Percentiles rank a stretch among this genome's conserved stretches.
These are phyloP conservation scores for Taenaris catops DNA, from an alignment of 2,888 invertebrate genomes.

Conservation along the genomic window DNA sequence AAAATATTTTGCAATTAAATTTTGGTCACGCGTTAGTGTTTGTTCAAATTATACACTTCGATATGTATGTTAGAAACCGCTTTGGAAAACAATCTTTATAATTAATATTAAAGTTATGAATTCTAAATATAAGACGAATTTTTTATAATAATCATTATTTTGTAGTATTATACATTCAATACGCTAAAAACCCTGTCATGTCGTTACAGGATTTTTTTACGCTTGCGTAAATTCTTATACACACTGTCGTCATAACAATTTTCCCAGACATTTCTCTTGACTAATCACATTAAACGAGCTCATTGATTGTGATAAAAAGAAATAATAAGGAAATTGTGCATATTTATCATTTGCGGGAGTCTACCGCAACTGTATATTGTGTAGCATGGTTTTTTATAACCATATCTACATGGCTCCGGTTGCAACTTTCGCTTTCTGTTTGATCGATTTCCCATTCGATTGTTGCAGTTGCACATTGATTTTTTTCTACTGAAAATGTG, in stretches of 20 bases:
- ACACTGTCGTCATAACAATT: constrained; percentile 12
- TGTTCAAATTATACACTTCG: no score
- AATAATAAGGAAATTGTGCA: constrained; percentile 21
- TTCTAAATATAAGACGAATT: no score
- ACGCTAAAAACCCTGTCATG: no score
- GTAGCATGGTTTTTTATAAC: neutral
- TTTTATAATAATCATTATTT: no score
- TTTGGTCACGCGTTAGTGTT: no score
- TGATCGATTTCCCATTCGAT: constrained; percentile 13
- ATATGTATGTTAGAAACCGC: no score
- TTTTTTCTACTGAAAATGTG: constrained; percentile 5
- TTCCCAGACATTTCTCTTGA: constrained; percentile 22
- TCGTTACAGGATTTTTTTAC: no score
- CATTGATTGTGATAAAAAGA: constrained; percentile 6
- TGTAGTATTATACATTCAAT: no score
- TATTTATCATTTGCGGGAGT: constrained; percentile 15
- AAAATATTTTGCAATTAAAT: no score
- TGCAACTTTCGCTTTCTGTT: constrained; percentile 14
- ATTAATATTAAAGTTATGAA: no score
- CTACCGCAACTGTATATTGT: constrained; percentile 17
- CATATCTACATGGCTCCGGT: constrained; percentile 11
- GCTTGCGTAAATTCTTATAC: no score
- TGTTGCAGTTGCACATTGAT: constrained; percentile 7
- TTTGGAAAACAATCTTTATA: no score
- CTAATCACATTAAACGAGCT: constrained; percentile 8